Base-by-base conservation (phyloP, 2,113 vertebrate genomes). In the Galemys pyrenaicus region DNA sequence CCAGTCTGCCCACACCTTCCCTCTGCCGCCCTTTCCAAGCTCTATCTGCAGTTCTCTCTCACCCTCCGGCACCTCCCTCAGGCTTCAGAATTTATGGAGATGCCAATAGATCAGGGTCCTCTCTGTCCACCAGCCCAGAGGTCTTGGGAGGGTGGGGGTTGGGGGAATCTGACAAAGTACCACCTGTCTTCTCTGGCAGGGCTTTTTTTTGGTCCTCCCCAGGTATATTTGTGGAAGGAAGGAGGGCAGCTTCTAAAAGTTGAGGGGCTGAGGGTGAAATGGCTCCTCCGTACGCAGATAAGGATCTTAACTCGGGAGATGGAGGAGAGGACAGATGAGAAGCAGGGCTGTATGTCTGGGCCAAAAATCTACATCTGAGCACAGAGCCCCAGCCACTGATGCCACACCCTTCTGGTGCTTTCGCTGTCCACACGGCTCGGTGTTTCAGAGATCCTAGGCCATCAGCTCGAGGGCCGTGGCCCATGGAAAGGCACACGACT, bases 251-350 rank as follows among this genome's bases (percentile, higher is more conserved):
- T 74, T 68, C 92, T 80, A 1, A 17, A 56, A 91, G 84, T 62
- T 39, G 41, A 58, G 67, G 81, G 89, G 67, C 37, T 0, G 22
- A 87, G 74, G 92, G n/a, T 64, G 28, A 81, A 95, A 82, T 41
- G 49, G 10, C 70, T 74, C 49, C 46, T 49, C 87, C 13, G 10
- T 2, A 8, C 35, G 77, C 60, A 22, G 51, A 71, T 71, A 54
- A 86, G 86, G 95, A 96, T 96, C 95, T 93, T 89, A 9, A 92
- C 84, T 89, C 92, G 85, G 95, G 92, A 94, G 95, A 94, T 44
- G 64, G 94, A 89, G 87, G 90, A 87, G 95, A 89, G 95, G 80
- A 84, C 37, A 96, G 96, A 56, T 30, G 65, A 74, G 44, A 92
- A 83, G 54, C 79, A 60, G 37, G 51, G 51, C 83, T 19, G 74